Base-by-base conservation (phyloP, 1,140 invertebrate species). In the Aphelinus certus region DNA sequence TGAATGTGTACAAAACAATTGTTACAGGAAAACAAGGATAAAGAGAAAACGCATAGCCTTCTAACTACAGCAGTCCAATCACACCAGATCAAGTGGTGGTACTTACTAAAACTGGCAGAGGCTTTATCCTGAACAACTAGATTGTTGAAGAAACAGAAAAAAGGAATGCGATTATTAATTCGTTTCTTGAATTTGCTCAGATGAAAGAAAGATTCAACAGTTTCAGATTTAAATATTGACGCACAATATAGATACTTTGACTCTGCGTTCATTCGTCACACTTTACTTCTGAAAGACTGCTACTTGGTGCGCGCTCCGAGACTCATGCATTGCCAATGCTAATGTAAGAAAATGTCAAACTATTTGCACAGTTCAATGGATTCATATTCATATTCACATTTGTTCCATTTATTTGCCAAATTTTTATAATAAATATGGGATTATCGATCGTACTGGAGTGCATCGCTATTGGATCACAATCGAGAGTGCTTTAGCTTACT, bases 71-170 rank as follows among this genome's bases (percentile, higher is more conserved):
- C 86, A 87, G 86, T 89, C 89, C 88, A 88, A 90, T 89, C 88
- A 89, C 89, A 91, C 88, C 89, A 88, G 86, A 88, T 87, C 84
- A 87, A 90, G 88, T 86, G 86, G 86, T 84, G 87, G 89, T 96
- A 97, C 95, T 97, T 96, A 97, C 95, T 93, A 97, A 93, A 88
- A 96, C 95, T 92, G 95, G 95, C 90, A 95, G 94, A 90, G 95
- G 95, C 92, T 94, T 96, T 92, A 96, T 96, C 95, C 95, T 95
- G 94, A 97, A 96, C 92, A 96, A 94, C 95, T 97, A 92, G 90
- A 88, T 87, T 90, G 88, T 91, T 88, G 89, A 91, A 87, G 89
- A 90, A 91, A 90, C 89, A 88, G 88, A 88, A 90, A 86, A 86
- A 89, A 87, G 83, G 86, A 89, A 89, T 83, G 90, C 85, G 88